Evolutionary conservation across 2,888 invertebrate genomes (phyloP).

Genomic region (Punctoribates punctum): DNA sequence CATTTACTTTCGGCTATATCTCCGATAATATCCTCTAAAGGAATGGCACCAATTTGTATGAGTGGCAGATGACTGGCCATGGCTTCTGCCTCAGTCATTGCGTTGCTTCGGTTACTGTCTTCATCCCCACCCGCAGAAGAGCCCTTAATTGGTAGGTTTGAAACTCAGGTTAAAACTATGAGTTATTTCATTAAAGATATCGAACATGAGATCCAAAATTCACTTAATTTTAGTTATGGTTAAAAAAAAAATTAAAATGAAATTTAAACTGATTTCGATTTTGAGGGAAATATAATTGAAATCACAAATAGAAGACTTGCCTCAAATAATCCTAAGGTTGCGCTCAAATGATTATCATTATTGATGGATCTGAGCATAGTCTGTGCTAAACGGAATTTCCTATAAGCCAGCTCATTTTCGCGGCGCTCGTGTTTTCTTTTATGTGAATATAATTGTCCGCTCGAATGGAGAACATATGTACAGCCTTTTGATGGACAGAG

Average conservation of each 20-base stretch:
- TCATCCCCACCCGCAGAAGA: slow-evolving; percentile 2
- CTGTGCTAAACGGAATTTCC: slow-evolving; percentile 66
- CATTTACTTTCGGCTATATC: slow-evolving; percentile 34
- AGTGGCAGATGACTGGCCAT: slow-evolving; percentile 44
- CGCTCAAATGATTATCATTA: slow-evolving; percentile 50
- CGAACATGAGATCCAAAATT: too few species aligned
- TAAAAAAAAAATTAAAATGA: too few species aligned
- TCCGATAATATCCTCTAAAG: slow-evolving; percentile 44
- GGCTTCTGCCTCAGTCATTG: slow-evolving; percentile 19
- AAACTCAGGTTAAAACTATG: background rate
- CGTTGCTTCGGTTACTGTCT: background rate
- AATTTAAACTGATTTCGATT: background rate
- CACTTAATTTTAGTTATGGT: background rate
- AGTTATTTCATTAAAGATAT: background rate
- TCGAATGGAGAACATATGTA: slow-evolving; percentile 91
- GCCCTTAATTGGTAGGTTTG: background rate
- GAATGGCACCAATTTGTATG: slow-evolving; percentile 47
- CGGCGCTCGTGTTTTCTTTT: slow-evolving; percentile 94
- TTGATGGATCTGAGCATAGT: slow-evolving; percentile 56
- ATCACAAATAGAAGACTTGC: background rate
- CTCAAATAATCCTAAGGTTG: background rate
- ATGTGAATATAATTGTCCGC: slow-evolving; percentile 93
- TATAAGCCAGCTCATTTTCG: slow-evolving; percentile 82
- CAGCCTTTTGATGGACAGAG: slow-evolving; percentile 61
- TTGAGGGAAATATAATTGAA: background rate